Evolutionary conservation across 2,888 invertebrate species (phyloP).

Genomic region (Athalia cordata): DNA sequence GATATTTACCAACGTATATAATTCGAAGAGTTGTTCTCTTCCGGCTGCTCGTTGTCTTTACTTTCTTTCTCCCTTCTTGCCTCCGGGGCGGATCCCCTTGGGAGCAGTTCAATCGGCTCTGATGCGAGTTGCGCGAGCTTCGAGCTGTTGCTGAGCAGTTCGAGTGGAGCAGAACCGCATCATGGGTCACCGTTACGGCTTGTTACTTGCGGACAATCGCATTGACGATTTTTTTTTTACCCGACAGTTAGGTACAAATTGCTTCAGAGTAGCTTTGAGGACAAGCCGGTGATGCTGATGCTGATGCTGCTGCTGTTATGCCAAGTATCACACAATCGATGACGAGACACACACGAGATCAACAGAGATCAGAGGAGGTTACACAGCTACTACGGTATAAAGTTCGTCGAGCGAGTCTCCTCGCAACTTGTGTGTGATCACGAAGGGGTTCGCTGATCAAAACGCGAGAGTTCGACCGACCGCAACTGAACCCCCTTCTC

Average conservation of each 20-base stretch:
- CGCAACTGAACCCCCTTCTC: slow-evolving; percentile 12
- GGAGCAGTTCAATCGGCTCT: slow-evolving; percentile 12
- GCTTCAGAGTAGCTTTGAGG: slow-evolving; percentile 56
- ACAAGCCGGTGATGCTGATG: slow-evolving; percentile 34
- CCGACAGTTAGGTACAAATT: slow-evolving; percentile 55
- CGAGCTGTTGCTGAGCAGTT: slow-evolving; percentile 5
- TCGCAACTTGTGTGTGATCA: slow-evolving; percentile 20
- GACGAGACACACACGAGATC: slow-evolving; percentile 12
- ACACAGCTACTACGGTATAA: slow-evolving; percentile 4
- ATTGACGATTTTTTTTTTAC: slow-evolving; percentile 60
- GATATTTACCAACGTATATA: slow-evolving; percentile 33
- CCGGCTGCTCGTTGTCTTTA: background rate
- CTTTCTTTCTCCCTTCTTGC: background rate
- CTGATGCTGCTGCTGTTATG: too few relatives aligned
- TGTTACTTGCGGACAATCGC: slow-evolving; percentile 62
- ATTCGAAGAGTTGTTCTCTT: slow-evolving; percentile 29
- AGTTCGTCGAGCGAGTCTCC: slow-evolving; percentile 30
- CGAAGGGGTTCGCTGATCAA: slow-evolving; percentile 39
- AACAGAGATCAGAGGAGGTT: slow-evolving; percentile 28
- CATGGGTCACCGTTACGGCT: slow-evolving; percentile 54
- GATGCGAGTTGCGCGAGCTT: background rate
- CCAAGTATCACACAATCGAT: slow-evolving; percentile 8
- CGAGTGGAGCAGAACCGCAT: slow-evolving; percentile 3
- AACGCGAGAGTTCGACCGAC: slow-evolving; percentile 30
- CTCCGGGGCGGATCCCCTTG: slow-evolving; percentile 12